A percentile compares a stretch with the other conserved stretches of the same genome.
Conservation (phyloP, 2,113 vertebrate genomes). For the Platysteira castanea region DNA sequence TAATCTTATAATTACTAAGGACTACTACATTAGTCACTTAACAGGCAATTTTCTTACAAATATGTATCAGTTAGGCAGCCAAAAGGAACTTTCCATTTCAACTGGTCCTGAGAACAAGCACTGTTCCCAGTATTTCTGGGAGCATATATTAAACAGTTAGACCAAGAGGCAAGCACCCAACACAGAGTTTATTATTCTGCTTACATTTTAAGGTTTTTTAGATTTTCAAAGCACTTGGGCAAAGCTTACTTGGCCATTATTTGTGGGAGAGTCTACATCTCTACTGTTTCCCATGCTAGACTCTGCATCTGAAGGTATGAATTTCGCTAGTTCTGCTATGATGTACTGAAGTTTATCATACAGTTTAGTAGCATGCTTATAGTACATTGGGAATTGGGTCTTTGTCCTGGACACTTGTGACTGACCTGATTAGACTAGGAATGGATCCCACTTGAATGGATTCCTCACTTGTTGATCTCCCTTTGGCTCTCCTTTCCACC, state of each 20-base stretch:
- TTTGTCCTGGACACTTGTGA: neutral
- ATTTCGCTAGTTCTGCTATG: neutral
- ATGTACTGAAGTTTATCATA: neutral
- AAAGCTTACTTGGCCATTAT: neutral
- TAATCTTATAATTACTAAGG: neutral
- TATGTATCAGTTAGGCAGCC: neutral
- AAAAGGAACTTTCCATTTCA: neutral
- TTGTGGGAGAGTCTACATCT: neutral
- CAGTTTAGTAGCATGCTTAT: neutral
- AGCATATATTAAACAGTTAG: neutral
- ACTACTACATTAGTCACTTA: neutral
- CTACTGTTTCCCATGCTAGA: accelerated
- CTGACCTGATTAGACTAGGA: neutral
- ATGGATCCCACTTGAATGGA: neutral
- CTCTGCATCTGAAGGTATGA: neutral
- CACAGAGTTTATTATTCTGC: neutral
- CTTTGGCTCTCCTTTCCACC: accelerated
- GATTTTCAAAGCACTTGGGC: neutral
- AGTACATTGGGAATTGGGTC: neutral
- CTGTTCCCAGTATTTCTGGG: neutral
- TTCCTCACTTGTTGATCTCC: neutral
- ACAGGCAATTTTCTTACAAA: neutral
- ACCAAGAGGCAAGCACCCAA: neutral
- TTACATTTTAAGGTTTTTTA: neutral
- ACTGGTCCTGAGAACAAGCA: neutral